Conservation (phyloP, 2,888 invertebrate species). For the Polyommatus icarus region DNA sequence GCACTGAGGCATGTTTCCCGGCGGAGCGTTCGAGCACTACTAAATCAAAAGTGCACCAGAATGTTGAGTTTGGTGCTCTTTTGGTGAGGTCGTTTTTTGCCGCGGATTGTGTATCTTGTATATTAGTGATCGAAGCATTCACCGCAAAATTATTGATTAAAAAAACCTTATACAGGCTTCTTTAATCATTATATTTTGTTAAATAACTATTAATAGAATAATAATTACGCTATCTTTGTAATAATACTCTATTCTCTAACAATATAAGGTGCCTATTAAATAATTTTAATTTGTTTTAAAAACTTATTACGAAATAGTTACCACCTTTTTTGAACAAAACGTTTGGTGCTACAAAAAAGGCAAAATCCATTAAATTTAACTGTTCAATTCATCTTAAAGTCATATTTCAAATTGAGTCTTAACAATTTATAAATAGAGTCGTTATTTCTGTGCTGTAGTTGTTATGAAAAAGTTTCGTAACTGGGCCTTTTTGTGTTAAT, state of each 20-base stretch:
- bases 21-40: no score
- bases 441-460: background rate
- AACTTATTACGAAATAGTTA: constrained; percentile 9
- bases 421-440: background rate
- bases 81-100: no score
- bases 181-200: no score
- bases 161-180: no score
- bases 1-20: no score
- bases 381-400: background rate
- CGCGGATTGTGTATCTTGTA: no score
- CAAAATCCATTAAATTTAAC: constrained; percentile 24
- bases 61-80: no score
- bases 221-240: background rate
- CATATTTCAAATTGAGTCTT: background rate
- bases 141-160: no score
- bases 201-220: background rate
- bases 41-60: no score
- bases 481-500: constrained; percentile 24
- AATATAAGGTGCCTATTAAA: constrained; percentile 2
- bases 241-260: background rate
- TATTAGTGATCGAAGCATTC: no score
- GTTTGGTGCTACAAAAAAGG: constrained; percentile 22
- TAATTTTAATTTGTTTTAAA: constrained; percentile 1
- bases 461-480: constrained; percentile 25
- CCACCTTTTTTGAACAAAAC: constrained; percentile 13